phyloP scores from a whole-genome alignment of 2,888 invertebrate species.

The Yponomeuta plumbellus region DNA sequence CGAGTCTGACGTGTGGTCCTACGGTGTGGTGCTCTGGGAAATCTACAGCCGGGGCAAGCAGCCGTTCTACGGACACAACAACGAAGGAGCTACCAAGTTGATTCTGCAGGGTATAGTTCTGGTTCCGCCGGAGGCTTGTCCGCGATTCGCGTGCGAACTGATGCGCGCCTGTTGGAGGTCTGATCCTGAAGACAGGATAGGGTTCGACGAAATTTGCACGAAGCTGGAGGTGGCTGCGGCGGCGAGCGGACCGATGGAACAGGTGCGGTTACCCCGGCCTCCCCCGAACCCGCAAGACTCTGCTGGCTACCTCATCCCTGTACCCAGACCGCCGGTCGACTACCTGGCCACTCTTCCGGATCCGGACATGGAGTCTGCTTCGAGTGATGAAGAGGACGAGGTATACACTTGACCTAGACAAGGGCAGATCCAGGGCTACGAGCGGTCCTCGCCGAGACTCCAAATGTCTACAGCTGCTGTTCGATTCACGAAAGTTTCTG shows the following conservation, averaged over 20 bases:
- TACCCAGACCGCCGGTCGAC: conserved; percentile 69
- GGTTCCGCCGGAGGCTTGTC: conserved; percentile 87
- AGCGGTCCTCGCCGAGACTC: conserved; percentile 43
- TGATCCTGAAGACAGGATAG: conserved; percentile 85
- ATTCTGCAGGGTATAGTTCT: conserved; percentile 87
- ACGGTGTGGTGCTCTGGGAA: conserved; percentile 95
- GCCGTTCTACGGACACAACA: conserved; percentile 93
- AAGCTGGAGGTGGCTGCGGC: conserved; percentile 75
- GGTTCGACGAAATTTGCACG: conserved; percentile 82
- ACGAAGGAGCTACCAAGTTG: conserved; percentile 89
- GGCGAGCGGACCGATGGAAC: conserved; percentile 39
- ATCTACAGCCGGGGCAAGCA: conserved; percentile 94
- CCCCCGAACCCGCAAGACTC: conserved; percentile 79
- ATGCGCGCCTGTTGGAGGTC: conserved; percentile 89
- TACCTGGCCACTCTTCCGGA: conserved; percentile 76
- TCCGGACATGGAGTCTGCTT: conserved; percentile 50
- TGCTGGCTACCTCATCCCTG: conserved; percentile 82
- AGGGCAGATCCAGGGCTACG: conserved; percentile 35
- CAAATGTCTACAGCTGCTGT: conserved; percentile 24
- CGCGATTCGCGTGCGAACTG: conserved; percentile 81
- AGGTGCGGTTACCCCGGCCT: conserved; percentile 56
- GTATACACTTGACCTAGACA: conserved; percentile 57
- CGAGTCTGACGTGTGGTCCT: conserved; percentile 96
- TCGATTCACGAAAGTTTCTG: neutral
- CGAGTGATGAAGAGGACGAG: conserved; percentile 56